phyloP scores from a whole-genome alignment of 2,888 invertebrate genomes.

The Athalia rosae region DNA sequence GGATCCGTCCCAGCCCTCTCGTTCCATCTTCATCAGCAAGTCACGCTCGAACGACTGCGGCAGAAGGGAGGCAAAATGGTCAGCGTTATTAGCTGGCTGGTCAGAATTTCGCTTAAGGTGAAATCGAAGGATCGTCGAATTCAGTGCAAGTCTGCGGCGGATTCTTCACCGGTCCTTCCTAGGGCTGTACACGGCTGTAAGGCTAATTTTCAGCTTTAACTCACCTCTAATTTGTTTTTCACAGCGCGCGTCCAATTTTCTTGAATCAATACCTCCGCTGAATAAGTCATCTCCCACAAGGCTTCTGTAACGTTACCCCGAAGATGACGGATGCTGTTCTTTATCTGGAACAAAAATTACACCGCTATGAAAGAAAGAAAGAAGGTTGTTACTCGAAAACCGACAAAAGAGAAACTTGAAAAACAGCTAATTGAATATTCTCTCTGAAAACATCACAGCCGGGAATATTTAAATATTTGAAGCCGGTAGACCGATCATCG shows the following conservation, averaged over 20 bases:
- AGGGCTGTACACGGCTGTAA: no score
- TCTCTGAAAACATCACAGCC: no score
- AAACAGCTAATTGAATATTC: no score
- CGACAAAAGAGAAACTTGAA: no score
- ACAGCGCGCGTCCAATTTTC: constrained; percentile 89
- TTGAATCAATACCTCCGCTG: constrained; percentile 80
- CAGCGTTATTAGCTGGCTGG: neutral
- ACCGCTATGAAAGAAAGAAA: constrained; percentile 32
- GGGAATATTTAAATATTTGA: no score
- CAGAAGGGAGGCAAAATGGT: constrained; percentile 30
- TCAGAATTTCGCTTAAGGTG: neutral
- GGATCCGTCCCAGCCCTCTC: constrained; percentile 92
- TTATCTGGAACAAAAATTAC: constrained; percentile 77
- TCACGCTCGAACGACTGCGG: constrained; percentile 79
- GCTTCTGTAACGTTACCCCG: constrained; percentile 85
- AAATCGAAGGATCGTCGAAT: no score
- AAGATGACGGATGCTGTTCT: constrained; percentile 83
- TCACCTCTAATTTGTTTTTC: constrained; percentile 74
- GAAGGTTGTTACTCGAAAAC: neutral
- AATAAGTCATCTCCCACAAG: constrained; percentile 84
- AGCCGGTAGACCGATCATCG: neutral
- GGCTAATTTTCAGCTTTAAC: constrained; percentile 15
- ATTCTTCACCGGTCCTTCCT: no score
- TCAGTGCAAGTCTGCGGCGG: no score
- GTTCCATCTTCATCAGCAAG: constrained; percentile 88